Base-by-base conservation (phyloP, 2,113 vertebrate genomes). In the Myrmecophaga tridactyla region DNA sequence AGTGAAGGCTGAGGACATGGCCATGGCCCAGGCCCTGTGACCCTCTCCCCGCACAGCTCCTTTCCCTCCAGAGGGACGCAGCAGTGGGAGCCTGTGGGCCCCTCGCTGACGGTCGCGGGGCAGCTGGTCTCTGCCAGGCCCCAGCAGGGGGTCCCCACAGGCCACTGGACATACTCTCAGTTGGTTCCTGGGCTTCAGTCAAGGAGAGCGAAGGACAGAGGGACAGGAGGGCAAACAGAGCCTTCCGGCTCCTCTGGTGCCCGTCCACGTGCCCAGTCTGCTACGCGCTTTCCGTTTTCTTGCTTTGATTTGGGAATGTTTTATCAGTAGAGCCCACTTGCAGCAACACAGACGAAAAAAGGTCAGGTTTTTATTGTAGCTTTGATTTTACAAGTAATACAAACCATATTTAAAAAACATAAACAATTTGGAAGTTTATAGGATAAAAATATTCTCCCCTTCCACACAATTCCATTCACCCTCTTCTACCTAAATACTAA, bases 351-450 rank as follows among this genome's bases (percentile, higher is more conserved):
- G 29, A 2, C 25, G 80, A 51, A 51, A 51, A 51, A 51, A 7
- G 2, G 10, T 51, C 48, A 51, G 29, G 1, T 29, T 84, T 80
- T 84, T 94, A 12, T 69, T 80, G n/a, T 80, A 69, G 53, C 39
- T 89, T 90, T 34, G 39, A 88, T 94, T 93, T 91, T 29, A 80
- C 8, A 86, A 89, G 60, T n/a, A 73, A 92, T 89, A 62, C 1
- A 36, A 83, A 82, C 65, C 31, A 10, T 63, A 60, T 25, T 88
- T 39, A 76, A 82, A 53, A 90, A 90, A 92, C 23, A 1, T 51
- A 73, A 86, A 76, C 1, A 8, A 41, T n/a, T 96, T 92, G 51
- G 62, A 87, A 62, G 34, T 34, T 5, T 78, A 7, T 7, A 63
- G 41, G 15, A 21, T 78, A 84, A 75, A 91, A 84, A 56, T 63